Conservation (phyloP, 2,888 invertebrate species). For the Antheraea assamensis region DNA sequence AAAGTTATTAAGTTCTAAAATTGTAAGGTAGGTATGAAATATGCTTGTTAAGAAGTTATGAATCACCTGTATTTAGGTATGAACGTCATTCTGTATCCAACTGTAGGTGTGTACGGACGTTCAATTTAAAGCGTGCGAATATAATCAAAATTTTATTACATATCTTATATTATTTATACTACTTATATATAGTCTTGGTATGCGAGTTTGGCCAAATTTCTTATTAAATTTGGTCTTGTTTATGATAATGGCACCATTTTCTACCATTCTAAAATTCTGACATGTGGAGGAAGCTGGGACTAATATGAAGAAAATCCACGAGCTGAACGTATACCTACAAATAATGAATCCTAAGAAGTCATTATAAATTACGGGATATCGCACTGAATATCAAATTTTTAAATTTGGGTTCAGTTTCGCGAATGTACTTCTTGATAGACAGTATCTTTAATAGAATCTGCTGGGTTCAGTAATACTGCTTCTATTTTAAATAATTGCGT, state of each 20-base stretch:
- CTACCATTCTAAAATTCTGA: not conserved
- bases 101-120: not conserved
- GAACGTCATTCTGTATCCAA: not conserved
- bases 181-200: too few species aligned
- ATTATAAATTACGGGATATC: not conserved
- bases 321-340: not conserved
- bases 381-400: not conserved
- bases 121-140: not conserved
- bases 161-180: not conserved
- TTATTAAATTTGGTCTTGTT: not conserved
- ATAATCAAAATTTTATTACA: not conserved
- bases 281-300: too few species aligned
- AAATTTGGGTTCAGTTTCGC: conserved; percentile 3
- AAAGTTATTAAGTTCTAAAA: not conserved
- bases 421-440: conserved; percentile 24
- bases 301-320: too few species aligned
- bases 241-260: not conserved
- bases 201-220: too few species aligned
- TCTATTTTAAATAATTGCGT: not conserved
- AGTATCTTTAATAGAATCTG: conserved; percentile 32
- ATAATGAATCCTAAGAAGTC: not conserved
- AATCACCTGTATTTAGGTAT: too few species aligned
- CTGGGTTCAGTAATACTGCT: conserved; percentile 30
- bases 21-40: not conserved
- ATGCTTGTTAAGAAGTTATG: not conserved